phyloP scores from a whole-genome alignment of 2,113 vertebrate species.

The Sprattus sprattus region DNA sequence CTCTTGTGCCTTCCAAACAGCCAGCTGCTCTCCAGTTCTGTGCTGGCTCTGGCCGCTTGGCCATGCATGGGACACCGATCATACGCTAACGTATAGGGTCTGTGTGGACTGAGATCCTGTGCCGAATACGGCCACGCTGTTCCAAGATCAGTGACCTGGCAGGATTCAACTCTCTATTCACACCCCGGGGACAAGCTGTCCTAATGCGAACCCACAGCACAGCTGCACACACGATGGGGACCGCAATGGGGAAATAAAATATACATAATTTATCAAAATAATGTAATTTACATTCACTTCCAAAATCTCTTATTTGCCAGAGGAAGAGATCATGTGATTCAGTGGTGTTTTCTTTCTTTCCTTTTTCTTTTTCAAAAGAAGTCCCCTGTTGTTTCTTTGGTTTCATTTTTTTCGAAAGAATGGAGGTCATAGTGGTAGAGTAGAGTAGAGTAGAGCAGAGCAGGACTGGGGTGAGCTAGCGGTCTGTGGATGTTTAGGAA shows the following conservation, averaged over 20 bases:
- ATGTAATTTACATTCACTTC: constrained; percentile 3
- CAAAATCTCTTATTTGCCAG: background rate
- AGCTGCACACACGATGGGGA: background rate
- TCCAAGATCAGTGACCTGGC: background rate
- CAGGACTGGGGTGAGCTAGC: background rate
- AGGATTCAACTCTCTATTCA: background rate
- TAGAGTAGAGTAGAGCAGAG: background rate
- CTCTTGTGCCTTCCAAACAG: background rate
- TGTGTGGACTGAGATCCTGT: background rate
- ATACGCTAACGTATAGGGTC: background rate
- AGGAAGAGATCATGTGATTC: constrained; percentile 1
- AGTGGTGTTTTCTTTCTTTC: background rate
- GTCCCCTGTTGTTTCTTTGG: background rate
- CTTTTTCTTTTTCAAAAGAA: background rate
- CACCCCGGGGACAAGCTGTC: constrained; percentile 8
- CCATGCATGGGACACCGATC: background rate
- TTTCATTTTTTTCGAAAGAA: background rate
- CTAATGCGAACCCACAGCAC: background rate
- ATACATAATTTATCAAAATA: constrained; percentile 15
- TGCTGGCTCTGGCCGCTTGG: background rate
- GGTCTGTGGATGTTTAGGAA: background rate
- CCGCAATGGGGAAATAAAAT: background rate
- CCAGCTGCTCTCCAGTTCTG: background rate
- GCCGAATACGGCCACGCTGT: background rate
- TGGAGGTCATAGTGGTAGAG: background rate